These are phyloP conservation scores for Lacanobia wlatinum DNA, from an alignment of 2,888 invertebrate genomes.

Conservation along the genomic window DNA sequence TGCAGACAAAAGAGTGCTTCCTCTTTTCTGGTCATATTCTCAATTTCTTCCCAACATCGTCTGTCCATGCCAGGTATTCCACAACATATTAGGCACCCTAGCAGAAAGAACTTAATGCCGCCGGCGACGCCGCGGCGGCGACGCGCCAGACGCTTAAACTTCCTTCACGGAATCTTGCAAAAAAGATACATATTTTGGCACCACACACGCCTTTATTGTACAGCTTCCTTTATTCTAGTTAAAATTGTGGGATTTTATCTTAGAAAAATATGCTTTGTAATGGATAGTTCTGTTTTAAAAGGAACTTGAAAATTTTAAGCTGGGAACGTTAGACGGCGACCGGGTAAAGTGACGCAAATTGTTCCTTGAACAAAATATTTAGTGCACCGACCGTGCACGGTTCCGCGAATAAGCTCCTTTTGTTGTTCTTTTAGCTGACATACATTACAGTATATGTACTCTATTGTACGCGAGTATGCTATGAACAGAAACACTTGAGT, in stretches of 20 bases:
- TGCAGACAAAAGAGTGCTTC: background rate
- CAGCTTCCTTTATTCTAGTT: slow-evolving; percentile 66
- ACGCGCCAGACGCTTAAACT: slow-evolving; percentile 78
- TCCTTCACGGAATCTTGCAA: slow-evolving; percentile 79
- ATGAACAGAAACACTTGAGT: background rate
- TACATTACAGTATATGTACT: slow-evolving; percentile 4
- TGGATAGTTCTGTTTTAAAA: slow-evolving; percentile 56
- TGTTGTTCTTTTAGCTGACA: slow-evolving; percentile 29
- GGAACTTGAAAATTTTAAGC: slow-evolving; percentile 34
- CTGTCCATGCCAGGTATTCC: slow-evolving; percentile 12
- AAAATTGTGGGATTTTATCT: slow-evolving; percentile 63
- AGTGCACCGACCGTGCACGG: slow-evolving; percentile 8
- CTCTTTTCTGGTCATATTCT: background rate
- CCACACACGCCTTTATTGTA: slow-evolving; percentile 68
- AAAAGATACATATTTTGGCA: slow-evolving; percentile 84
- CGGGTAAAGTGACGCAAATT: slow-evolving; percentile 32
- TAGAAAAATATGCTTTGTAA: slow-evolving; percentile 64
- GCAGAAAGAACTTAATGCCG: slow-evolving; percentile 72
- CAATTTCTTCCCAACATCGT: background rate
- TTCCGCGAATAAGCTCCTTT: slow-evolving; percentile 14
- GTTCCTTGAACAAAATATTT: slow-evolving; percentile 49
- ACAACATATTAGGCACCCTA: slow-evolving; percentile 71
- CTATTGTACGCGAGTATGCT: background rate
- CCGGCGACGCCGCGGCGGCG: slow-evolving; percentile 81
- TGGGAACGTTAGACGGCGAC: slow-evolving; percentile 28